These are phyloP conservation scores for Apteryx owenii DNA, from an alignment of 2,113 vertebrate species.

Conservation along the genomic window DNA sequence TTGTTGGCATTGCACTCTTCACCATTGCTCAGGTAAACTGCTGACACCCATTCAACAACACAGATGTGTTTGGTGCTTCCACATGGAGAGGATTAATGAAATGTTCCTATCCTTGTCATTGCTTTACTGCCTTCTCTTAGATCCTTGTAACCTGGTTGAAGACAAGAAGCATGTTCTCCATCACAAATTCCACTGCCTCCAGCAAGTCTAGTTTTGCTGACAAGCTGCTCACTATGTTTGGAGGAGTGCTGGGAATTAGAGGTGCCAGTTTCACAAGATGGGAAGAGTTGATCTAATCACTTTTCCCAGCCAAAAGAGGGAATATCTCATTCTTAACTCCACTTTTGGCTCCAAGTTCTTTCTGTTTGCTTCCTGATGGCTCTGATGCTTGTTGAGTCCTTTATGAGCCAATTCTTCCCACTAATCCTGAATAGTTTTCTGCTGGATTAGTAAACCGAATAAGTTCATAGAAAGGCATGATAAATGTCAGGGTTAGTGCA, in stretches of 20 bases:
- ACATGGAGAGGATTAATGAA: not conserved
- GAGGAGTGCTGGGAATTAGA: not conserved
- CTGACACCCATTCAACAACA: not conserved
- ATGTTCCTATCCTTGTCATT: not conserved
- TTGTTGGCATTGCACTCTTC: constrained; percentile 66
- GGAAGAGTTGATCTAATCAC: not conserved
- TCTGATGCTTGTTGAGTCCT: not conserved
- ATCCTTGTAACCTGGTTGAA: not conserved
- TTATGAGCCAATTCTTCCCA: not conserved
- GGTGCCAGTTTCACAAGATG: not conserved
- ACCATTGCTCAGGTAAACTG: constrained; percentile 74
- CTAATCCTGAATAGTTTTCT: not conserved
- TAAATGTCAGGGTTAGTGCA: not conserved
- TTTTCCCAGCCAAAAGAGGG: not conserved
- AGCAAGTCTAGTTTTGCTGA: not conserved
- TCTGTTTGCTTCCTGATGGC: not conserved
- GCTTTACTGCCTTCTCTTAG: not conserved
- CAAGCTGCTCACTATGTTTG: not conserved
- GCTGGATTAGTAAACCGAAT: not conserved
- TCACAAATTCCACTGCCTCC: not conserved
- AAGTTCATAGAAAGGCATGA: not conserved
- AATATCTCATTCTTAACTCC: not conserved
- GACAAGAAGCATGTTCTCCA: accelerated
- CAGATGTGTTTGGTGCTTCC: not conserved
- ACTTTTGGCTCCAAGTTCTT: not conserved